Evolutionary conservation across 2,888 invertebrate species (phyloP), one percentile per base, ranked within the genome.

Genomic region (Drosophila emarginata): DNA sequence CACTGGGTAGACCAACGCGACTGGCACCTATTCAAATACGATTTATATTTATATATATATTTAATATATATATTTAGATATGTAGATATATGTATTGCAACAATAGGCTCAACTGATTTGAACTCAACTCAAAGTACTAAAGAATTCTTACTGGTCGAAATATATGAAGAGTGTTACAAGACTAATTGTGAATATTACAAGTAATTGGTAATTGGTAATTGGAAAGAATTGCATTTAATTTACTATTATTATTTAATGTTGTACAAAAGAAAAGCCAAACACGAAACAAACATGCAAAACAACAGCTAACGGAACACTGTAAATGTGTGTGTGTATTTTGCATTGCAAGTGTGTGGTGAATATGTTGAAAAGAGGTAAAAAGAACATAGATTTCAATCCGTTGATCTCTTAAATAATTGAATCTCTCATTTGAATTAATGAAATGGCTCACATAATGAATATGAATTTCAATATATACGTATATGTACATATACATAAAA

Each of bases 1-100:
- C 90, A 67, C 90, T 90, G 53, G 90, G 90, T 62, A 90, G 66
- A n/a, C 89, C 90, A 26, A 84, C 89, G 80, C 93, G 91, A 91
- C 93, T 91, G 64, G 90, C 73, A 80, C 92, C 92, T 92, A 64
- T 21, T 40, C 14, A n/a, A 37, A 36, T 12, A 40, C 12, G 51
- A 36, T 15, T 7, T 12, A 2, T 12, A 21, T 5, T 64, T 26
- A 58, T 45, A 14, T 7, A 15, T 2, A 12, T 21, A 36, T 52
- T 28, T 53, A 12, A 36, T 56, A 51, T 6, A 18, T 7, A 45
- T 11, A 37, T n/a, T 7, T 37, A 37, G 6, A 37, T 36, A 36
- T 36, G 12, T 36, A 36, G 11, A 36, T 37, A 37, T 37, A 37
- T 21, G 12, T 18, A 52, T 39, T 12, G 50, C 11, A 12, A 50